Base-by-base conservation (phyloP, 1,140 invertebrate species). In the Cherax destructor region DNA sequence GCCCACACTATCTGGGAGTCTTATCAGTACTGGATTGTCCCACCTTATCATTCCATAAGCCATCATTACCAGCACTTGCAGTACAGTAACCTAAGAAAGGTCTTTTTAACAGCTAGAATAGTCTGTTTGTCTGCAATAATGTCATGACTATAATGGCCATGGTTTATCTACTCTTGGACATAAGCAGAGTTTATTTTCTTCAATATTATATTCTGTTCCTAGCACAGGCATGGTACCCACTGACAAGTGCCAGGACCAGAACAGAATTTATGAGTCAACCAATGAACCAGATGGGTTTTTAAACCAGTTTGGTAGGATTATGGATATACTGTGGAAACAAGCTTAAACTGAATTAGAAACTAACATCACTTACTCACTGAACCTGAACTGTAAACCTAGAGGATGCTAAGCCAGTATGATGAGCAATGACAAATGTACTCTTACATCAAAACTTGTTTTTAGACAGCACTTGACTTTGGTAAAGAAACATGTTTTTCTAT, bases 21-120 rank as follows among this genome's bases (percentile, higher is more conserved):
- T 41, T 41, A 41, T 2, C 30, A 41, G 30, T 41, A 41, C 30
- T 41, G 30, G 30, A 41, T 41, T 41, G 30, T 41, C 30, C 30
- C 30, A 61, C 86, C 78, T 88, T 78, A 77, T 72, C 85, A 86
- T 86, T 86, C 81, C 88, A 90, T 65, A 74, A 59, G 50, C 47
- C 78, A 84, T 79, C 86, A 88, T 86, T 86, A 78, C 85, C 85
- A 86, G 79, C 79, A 52, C 47, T 78, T 49, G 65, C 78, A 74
- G 61, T 52, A 47, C n/a, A 3, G 52, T 56, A 74, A n/a, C 47
- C 16, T 50, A 18, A 83, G 59, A n/a, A 47, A 10, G 80, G 18
- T 79, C 47, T 79, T 50, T 16, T n/a, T 59, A 56, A n/a, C 83
- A 49, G 21, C 24, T 30, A 4, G 13, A 52, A 18, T 18, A 65